Conservation (phyloP, 2,888 invertebrate species). For the Caenorhabditis zanzibari region DNA sequence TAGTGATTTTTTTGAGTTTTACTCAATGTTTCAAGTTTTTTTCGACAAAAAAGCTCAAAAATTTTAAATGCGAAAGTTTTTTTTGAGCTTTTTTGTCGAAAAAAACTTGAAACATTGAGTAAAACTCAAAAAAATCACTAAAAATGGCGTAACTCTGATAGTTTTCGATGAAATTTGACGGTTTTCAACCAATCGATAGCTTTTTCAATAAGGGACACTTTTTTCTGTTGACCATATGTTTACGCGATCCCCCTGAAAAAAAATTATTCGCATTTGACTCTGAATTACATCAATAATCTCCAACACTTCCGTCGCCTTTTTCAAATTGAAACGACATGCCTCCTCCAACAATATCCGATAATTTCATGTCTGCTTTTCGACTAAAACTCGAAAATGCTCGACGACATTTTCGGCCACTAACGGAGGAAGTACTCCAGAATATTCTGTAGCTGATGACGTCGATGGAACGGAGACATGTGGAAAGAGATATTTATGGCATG, state of each 20-base stretch:
- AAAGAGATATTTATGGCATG: slow-evolving; percentile 55
- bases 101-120: too few species aligned
- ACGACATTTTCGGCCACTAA: slow-evolving; percentile 54
- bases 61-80: too few species aligned
- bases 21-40: too few species aligned
- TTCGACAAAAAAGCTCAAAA: too few species aligned
- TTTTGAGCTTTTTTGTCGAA: too few species aligned
- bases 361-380: slow-evolving; percentile 58
- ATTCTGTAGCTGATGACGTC: slow-evolving; percentile 54
- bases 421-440: slow-evolving; percentile 53
- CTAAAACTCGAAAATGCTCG: slow-evolving; percentile 69
- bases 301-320: slow-evolving; percentile 32
- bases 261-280: not conserved
- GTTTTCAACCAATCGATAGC: too few species aligned
- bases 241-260: not conserved
- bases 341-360: slow-evolving; percentile 66
- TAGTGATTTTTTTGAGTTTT: too few species aligned
- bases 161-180: too few species aligned
- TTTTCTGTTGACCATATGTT: not conserved
- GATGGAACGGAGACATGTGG: slow-evolving; percentile 53
- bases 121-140: too few species aligned
- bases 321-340: slow-evolving; percentile 51
- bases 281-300: slow-evolving; percentile 50
- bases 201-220: too few species aligned
- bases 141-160: too few species aligned